Evolutionary conservation across 2,797 vertebrate species (phyloP).

Genomic region (Melanotaenia nigrans): DNA sequence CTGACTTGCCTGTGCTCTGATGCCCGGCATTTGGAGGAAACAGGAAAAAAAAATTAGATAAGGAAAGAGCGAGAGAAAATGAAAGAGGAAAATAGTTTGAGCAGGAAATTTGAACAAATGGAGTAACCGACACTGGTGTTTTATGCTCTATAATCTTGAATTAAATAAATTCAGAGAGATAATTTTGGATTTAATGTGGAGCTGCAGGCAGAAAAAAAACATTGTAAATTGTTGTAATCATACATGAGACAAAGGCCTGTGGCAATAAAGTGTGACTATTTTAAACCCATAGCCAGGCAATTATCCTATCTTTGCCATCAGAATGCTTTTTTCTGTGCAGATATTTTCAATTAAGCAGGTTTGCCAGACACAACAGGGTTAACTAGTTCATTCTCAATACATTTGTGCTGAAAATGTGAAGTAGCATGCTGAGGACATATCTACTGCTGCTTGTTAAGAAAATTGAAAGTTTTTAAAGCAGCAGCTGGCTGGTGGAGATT

Average conservation of each 20-base stretch:
- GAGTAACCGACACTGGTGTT: neutral
- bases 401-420: too few relatives aligned
- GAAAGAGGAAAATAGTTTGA: conserved; percentile 17
- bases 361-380: neutral
- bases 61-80: conserved; percentile 18
- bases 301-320: too few relatives aligned
- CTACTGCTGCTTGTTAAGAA: conserved; percentile 19
- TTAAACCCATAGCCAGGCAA: neutral
- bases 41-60: conserved; percentile 8
- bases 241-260: neutral
- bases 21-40: conserved; percentile 68
- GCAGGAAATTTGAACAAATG: conserved; percentile 16
- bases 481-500: conserved; percentile 16
- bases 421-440: too few relatives aligned
- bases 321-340: neutral
- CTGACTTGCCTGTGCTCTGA: conserved; percentile 67
- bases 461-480: conserved; percentile 2
- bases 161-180: conserved; percentile 11
- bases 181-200: neutral
- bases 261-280: neutral
- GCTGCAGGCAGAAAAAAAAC: too few relatives aligned
- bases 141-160: conserved; percentile 9
- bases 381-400: too few relatives aligned
- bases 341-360: neutral
- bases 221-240: too few relatives aligned